phyloP scores from a whole-genome alignment of 1,140 invertebrate species.

The Conus ventricosus region DNA sequence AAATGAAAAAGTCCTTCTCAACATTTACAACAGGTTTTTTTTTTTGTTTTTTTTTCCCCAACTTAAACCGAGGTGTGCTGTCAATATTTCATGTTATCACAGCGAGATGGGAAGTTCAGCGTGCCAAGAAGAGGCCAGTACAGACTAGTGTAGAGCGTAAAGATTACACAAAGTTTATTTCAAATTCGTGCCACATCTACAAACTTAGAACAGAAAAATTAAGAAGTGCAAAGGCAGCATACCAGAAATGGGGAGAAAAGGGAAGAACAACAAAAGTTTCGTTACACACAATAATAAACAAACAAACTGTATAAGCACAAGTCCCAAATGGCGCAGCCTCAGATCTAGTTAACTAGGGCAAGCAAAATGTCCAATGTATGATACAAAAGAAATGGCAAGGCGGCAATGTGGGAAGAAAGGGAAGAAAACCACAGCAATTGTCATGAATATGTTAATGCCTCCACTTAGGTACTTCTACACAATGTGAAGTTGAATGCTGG shows the following conservation, averaged over 20 bases:
- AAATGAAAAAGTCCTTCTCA: too few relatives aligned
- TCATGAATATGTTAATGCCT: slow-evolving; percentile 21
- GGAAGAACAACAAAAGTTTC: slow-evolving; percentile 33
- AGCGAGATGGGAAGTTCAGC: slow-evolving; percentile 3
- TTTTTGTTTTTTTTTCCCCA: too few relatives aligned
- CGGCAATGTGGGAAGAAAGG: slow-evolving; percentile 13
- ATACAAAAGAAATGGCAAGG: slow-evolving; percentile 27
- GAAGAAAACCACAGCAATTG: slow-evolving; percentile 10
- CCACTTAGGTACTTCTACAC: slow-evolving; percentile 27
- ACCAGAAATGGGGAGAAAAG: slow-evolving; percentile 25
- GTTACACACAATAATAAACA: slow-evolving; percentile 29
- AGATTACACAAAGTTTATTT: slow-evolving; percentile 39
- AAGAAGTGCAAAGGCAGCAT: slow-evolving; percentile 40
- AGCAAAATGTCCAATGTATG: slow-evolving; percentile 24
- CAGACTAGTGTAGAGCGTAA: slow-evolving; percentile 37
- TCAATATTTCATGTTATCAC: too few relatives aligned
- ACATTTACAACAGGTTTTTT: too few relatives aligned
- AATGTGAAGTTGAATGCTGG: slow-evolving; percentile 3
- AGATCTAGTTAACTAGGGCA: slow-evolving; percentile 34
- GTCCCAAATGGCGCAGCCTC: slow-evolving; percentile 31
- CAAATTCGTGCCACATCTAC: slow-evolving; percentile 39
- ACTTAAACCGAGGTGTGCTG: too few relatives aligned
- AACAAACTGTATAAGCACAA: slow-evolving; percentile 34
- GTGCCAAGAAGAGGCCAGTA: slow-evolving; percentile 33
- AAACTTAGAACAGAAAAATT: slow-evolving; percentile 39